Evolutionary conservation across 2,797 vertebrate genomes (phyloP), one percentile per base, ranked within the genome.

Genomic region (Hippocampus kuda): DNA sequence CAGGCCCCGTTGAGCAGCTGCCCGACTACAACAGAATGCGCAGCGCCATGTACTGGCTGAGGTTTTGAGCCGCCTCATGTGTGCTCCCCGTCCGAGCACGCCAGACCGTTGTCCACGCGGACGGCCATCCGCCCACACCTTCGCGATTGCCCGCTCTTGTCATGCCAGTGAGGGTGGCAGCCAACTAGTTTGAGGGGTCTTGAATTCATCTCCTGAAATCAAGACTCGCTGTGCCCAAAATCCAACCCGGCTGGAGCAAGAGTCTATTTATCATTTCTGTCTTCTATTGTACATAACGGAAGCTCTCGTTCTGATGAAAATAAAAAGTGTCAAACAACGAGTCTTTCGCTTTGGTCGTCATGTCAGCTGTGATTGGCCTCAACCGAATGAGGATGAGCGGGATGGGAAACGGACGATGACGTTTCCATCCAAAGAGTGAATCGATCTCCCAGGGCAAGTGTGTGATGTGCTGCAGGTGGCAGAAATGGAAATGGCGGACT

Each of bases 1-100:
- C 87, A 99, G 97, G 97, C 84, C 97, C 97, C 13, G 34, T 93
- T 0, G 97, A 99, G 77, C 94, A 96, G 88, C 90, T 99, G 26
- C 87, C 95, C 0, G 97, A 98, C 89, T 99, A 99, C 92, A 99
- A 98, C 91, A 92, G 96, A 84, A 86, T 95, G 84, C 95, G 96
- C 75, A 97, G 94, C 7, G 90, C 81, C 80, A 99, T 99, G 96
- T 98, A 94, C 90, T 98, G 96, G 97, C 84, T 98, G 70, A 92
- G 96, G 69, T 93, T 97, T 85, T 99, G 94, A 89, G 66, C 79
- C 1, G 5, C 73, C 65, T 65, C 57, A 61, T 72, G 12, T 3
- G 38, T 75, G 57, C 34, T 69, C 65, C 60, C 68, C 49, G 34
- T 57, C 67, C 0, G 15, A 22, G 56, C 22, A 38, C 6, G 34